Evolutionary conservation across 2,888 invertebrate species (phyloP).

Genomic region (Plebejus melissa): DNA sequence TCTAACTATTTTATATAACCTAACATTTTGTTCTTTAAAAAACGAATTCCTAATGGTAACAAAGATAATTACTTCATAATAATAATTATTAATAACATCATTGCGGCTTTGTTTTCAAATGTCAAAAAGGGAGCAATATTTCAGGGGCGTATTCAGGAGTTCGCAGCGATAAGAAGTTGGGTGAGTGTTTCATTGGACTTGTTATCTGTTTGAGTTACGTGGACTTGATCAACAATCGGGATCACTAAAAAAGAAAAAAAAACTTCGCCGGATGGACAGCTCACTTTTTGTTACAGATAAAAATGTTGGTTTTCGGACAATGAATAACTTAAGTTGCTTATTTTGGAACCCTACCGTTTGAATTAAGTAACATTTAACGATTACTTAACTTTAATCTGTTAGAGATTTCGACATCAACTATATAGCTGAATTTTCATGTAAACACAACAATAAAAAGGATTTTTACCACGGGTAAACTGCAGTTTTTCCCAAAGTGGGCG

Average conservation of each 20-base stretch:
- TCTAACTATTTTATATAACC: not conserved
- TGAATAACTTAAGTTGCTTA: not conserved
- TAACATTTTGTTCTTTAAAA: not conserved
- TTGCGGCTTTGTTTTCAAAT: conserved; percentile 50
- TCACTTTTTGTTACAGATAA: conserved; percentile 10
- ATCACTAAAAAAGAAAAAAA: conserved; percentile 23
- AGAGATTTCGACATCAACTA: too few relatives aligned
- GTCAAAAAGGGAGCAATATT: conserved; percentile 64
- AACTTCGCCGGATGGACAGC: conserved; percentile 4
- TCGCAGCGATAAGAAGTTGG: conserved; percentile 58
- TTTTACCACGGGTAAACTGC: too few relatives aligned
- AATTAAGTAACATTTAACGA: not conserved
- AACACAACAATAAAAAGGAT: not conserved
- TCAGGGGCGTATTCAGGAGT: conserved; percentile 56
- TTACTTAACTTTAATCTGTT: too few relatives aligned
- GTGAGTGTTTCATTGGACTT: conserved; percentile 66
- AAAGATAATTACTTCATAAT: not conserved
- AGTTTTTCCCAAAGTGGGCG: too few relatives aligned
- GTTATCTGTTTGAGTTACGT: conserved; percentile 55
- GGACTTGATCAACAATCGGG: conserved; percentile 28
- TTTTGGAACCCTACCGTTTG: not conserved
- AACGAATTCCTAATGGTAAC: not conserved
- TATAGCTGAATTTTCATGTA: not conserved
- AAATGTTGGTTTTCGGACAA: not conserved
- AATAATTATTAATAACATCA: conserved; percentile 11